phyloP scores from a whole-genome alignment of 2,797 vertebrate species.

The Sphenopsis melanotis region DNA sequence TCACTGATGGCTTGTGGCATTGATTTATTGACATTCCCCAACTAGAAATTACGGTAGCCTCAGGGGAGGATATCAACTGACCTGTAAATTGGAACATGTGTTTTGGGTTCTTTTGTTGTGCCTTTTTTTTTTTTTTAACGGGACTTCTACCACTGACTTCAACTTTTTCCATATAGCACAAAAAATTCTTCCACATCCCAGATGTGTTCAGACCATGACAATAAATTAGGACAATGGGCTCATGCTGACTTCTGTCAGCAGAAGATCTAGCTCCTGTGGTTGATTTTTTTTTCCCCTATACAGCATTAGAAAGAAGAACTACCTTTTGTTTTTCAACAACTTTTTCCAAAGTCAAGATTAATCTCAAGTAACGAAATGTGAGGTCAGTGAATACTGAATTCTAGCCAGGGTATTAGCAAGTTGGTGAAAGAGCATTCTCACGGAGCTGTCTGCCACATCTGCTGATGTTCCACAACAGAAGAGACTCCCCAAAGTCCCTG shows the following conservation, averaged over 20 bases:
- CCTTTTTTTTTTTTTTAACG: background rate
- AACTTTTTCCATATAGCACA: background rate
- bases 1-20: conserved; percentile 2
- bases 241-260: background rate
- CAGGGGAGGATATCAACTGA: conserved; percentile 43
- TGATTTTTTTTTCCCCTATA: conserved; percentile 3
- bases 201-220: background rate
- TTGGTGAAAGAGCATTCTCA: conserved; percentile 21
- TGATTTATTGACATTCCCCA: conserved; percentile 8
- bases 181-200: background rate
- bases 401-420: background rate
- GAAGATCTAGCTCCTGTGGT: background rate
- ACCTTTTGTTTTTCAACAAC: background rate
- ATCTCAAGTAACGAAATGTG: background rate
- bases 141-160: background rate
- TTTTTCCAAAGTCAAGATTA: conserved; percentile 10
- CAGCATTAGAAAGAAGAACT: background rate
- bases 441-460: background rate
- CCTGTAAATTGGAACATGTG: conserved; percentile 37
- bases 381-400: conserved; percentile 20
- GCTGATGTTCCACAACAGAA: background rate
- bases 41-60: conserved; percentile 20
- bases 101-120: conserved; percentile 12
- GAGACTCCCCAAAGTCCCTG: background rate
- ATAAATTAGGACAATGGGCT: background rate